Evolutionary conservation across 2,888 invertebrate species (phyloP), one percentile per base, ranked within the genome.

Genomic region (Ophioninae sp.): DNA sequence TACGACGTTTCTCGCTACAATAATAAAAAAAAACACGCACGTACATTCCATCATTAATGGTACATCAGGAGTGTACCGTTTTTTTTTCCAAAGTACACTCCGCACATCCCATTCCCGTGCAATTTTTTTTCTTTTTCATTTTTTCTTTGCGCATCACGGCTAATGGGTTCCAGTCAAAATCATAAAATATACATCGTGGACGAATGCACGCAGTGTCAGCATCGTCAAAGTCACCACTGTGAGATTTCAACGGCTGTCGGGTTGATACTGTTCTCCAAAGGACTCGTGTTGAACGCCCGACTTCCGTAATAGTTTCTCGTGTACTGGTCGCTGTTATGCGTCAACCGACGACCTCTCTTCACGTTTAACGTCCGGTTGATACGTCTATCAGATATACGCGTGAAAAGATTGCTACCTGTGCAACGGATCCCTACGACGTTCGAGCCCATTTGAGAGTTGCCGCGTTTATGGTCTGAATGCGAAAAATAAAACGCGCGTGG

Each of bases 1-100:
- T 74, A 79, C 76, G 79, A 82, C 79, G 20, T 84, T 84, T 82
- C 84, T 68, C 81, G 82, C 69, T 69, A 79, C 8, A 30, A 82
- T 76, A 69, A 82, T 79, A 76, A 84, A 84, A 73, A 68, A 13
- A 37, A 73, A 50, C 73, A 57, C 67, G 75, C 23, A 81, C 69
- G 77, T n/a, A 30, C 57, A 23, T n/a, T 23, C 7, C 61, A 17
- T 39, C 44, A 13, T 50, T 61, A 69, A 56, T 56, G 56, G 13
- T 37, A 56, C 62, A 56, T 39, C 56, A 8, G 20, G 20, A n/a
- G n/a, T 21, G 8, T 21, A 69, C 62, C 76, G 44, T 57, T 77
- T 77, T 61, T 61, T 50, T 20, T 57, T 65, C 56, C 50, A 57
- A 74, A 67, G 50, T 56, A 44, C 39, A 64, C 21, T 21, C 57